A percentile compares a stretch with the other conserved stretches of the same genome.
These are phyloP conservation scores for Rhinopomastus cyanomelas DNA, from an alignment of 2,113 vertebrate species.

Conservation along the genomic window DNA sequence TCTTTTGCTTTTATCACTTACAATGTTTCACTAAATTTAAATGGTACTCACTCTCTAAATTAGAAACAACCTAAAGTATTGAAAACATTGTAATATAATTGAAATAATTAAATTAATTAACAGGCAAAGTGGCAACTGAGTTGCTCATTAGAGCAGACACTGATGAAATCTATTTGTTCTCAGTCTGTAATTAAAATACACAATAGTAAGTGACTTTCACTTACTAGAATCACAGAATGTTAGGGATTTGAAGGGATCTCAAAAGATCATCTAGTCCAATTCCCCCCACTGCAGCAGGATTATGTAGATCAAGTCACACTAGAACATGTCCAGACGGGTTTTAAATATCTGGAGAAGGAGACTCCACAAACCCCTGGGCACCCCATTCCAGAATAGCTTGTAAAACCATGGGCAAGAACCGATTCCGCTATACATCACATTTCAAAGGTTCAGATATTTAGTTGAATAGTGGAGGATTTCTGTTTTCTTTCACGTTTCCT, in stretches of 20 bases:
- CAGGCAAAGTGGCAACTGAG: not conserved
- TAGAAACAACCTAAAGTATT: conserved; percentile 43
- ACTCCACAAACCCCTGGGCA: no score
- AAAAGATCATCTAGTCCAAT: no score
- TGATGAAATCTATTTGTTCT: not conserved
- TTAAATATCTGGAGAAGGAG: no score
- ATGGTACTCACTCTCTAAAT: not conserved
- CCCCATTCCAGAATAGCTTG: not conserved
- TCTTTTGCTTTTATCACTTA: not conserved
- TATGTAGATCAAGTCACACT: no score
- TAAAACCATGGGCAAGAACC: not conserved
- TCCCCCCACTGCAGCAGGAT: no score
- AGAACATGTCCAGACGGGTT: no score
- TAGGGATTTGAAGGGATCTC: no score
- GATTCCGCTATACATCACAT: not conserved
- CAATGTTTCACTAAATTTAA: conserved; percentile 17
- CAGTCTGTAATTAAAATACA: not conserved
- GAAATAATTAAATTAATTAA: conserved; percentile 35
- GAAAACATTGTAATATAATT: conserved; percentile 1
- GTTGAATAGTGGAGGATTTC: not conserved
- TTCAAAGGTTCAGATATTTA: not conserved
- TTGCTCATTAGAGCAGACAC: not conserved
- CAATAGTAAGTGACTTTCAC: not conserved
- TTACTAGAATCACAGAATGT: no score
- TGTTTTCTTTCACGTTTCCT: not conserved